Percentiles rank a stretch among this genome's conserved stretches.
phyloP scores from a whole-genome alignment of 2,113 vertebrate genomes.

The Physeter macrocephalus region DNA sequence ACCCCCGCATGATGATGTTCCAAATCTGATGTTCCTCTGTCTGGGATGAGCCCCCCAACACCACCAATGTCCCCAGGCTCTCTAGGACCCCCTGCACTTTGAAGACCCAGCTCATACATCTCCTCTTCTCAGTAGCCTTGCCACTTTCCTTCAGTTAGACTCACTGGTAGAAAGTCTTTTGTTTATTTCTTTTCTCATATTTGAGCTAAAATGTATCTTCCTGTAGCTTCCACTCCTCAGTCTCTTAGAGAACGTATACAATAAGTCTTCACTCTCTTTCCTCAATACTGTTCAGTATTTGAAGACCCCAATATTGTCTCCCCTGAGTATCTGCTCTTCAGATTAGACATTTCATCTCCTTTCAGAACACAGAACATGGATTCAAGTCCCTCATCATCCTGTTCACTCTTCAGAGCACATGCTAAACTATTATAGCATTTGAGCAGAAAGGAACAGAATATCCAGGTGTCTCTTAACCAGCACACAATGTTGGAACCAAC shows the following conservation, averaged over 20 bases:
- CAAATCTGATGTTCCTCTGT: neutral
- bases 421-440: neutral
- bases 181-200: neutral
- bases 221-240: neutral
- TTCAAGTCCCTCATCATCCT: neutral
- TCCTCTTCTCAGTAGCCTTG: neutral
- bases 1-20: neutral
- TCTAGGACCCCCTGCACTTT: neutral
- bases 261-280: neutral
- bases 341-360: neutral
- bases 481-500: neutral
- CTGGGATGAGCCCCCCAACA: neutral
- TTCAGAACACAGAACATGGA: neutral
- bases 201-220: neutral
- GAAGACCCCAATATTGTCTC: neutral
- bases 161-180: neutral
- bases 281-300: neutral
- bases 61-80: fast-evolving
- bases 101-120: neutral
- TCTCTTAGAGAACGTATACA: neutral
- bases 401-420: neutral
- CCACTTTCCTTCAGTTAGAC: neutral
- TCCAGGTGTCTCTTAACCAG: neutral
- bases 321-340: neutral
- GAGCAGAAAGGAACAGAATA: neutral